Conservation (phyloP, 1,140 invertebrate genomes). For the Platyscapa corneri region DNA sequence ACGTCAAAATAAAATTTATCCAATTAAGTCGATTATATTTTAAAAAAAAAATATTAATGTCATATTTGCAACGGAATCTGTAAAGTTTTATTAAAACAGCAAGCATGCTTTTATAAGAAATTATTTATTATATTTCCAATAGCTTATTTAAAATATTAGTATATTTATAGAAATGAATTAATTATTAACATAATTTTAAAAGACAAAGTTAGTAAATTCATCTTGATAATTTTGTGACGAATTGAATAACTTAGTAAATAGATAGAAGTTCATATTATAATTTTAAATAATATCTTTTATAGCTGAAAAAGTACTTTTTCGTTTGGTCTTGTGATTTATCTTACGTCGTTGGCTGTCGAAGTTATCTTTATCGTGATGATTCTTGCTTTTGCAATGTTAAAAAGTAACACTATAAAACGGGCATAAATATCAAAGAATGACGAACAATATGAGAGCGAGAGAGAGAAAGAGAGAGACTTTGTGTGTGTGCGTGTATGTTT, state of each 20-base stretch:
- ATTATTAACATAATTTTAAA: not conserved
- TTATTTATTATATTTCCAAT: not conserved
- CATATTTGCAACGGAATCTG: not conserved
- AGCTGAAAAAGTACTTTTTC: conserved; percentile 30
- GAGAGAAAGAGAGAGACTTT: not conserved
- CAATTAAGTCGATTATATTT: not conserved
- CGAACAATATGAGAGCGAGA: conserved; percentile 11
- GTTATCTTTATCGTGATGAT: conserved; percentile 27
- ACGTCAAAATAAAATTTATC: too few species aligned
- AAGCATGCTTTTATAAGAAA: not conserved
- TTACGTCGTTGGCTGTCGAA: conserved; percentile 30
- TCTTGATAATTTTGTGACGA: not conserved
- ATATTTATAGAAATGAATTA: not conserved
- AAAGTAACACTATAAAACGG: conserved; percentile 4
- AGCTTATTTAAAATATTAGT: not conserved
- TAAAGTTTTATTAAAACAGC: not conserved
- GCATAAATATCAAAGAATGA: conserved; percentile 28
- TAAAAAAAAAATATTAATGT: not conserved
- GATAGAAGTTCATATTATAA: not conserved
- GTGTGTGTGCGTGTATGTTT: not conserved
- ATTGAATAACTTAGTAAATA: not conserved
- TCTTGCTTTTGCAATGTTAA: conserved; percentile 30
- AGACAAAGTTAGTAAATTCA: not conserved
- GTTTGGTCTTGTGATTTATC: conserved; percentile 25
- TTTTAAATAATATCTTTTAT: not conserved